phyloP scores from a whole-genome alignment of 2,113 vertebrate species.

The Forbesichthys agassizii region DNA sequence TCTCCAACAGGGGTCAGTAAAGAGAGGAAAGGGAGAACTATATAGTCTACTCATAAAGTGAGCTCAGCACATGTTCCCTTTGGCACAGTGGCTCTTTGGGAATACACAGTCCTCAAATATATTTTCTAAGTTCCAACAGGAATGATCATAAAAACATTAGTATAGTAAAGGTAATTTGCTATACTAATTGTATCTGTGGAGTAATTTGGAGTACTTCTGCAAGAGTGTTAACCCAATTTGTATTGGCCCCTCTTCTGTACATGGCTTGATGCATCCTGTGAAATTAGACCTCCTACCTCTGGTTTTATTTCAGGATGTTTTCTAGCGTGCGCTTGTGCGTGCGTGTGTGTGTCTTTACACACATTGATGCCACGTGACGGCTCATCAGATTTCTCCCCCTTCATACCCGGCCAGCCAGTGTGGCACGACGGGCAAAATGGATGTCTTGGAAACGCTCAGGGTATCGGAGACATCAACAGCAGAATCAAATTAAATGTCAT shows the following conservation, averaged over 20 bases:
- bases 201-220: slow-evolving; percentile 17
- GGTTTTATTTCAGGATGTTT: slow-evolving; percentile 83
- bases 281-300: slow-evolving; percentile 69
- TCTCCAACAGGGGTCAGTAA: slow-evolving; percentile 60
- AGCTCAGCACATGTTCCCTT: slow-evolving; percentile 20
- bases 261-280: slow-evolving; percentile 73
- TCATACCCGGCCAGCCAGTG: slow-evolving; percentile 62
- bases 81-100: neutral
- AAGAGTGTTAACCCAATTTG: slow-evolving; percentile 64
- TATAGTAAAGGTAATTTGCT: neutral
- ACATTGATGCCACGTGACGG: slow-evolving; percentile 49
- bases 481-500: slow-evolving; percentile 84
- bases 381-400: slow-evolving; percentile 72
- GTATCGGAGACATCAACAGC: slow-evolving; percentile 77
- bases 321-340: slow-evolving; percentile 42
- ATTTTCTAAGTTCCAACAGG: neutral
- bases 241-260: slow-evolving; percentile 70
- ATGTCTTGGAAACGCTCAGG: slow-evolving; percentile 76
- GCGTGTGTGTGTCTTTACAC: slow-evolving; percentile 28
- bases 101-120: neutral
- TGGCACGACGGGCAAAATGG: slow-evolving; percentile 64
- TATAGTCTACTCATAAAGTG: neutral
- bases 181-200: no score
- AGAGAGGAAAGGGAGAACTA: slow-evolving; percentile 19
- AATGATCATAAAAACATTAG: neutral